Evolutionary conservation across 2,113 vertebrate species (phyloP).

Genomic region (Vidua macroura): DNA sequence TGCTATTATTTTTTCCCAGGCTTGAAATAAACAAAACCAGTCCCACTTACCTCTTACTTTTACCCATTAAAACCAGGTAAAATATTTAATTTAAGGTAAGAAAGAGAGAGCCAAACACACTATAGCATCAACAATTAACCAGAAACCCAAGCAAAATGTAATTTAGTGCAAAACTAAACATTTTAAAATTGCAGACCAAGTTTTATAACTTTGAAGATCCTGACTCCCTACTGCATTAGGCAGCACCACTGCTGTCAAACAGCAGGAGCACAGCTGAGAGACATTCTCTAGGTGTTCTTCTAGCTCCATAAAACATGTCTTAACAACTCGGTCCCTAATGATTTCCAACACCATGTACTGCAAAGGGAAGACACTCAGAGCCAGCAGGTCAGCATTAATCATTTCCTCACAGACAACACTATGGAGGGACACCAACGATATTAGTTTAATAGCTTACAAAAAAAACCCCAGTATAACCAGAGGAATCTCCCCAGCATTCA

Average conservation of each 20-base stretch:
- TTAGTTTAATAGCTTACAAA: background rate
- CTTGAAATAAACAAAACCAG: background rate
- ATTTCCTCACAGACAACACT: background rate
- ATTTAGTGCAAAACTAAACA: background rate
- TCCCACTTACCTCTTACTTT: background rate
- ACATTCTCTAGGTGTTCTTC: background rate
- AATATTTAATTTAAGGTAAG: background rate
- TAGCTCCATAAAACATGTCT: background rate
- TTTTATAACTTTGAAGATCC: background rate
- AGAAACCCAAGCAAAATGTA: background rate
- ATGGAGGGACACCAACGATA: background rate
- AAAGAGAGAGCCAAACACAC: background rate
- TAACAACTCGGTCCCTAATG: background rate
- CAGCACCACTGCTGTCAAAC: background rate
- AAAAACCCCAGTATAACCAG: background rate
- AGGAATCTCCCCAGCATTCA: background rate
- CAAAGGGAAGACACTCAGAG: background rate
- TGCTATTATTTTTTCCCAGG: background rate
- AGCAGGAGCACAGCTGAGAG: background rate
- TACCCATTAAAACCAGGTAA: background rate
- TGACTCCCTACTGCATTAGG: background rate
- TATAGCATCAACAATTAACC: background rate
- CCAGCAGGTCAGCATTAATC: background rate
- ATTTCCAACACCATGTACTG: background rate
- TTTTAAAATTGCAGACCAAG: background rate